These are phyloP conservation scores for Dicrostonyx torquatus DNA, from an alignment of 2,797 vertebrate genomes.

Conservation along the genomic window DNA sequence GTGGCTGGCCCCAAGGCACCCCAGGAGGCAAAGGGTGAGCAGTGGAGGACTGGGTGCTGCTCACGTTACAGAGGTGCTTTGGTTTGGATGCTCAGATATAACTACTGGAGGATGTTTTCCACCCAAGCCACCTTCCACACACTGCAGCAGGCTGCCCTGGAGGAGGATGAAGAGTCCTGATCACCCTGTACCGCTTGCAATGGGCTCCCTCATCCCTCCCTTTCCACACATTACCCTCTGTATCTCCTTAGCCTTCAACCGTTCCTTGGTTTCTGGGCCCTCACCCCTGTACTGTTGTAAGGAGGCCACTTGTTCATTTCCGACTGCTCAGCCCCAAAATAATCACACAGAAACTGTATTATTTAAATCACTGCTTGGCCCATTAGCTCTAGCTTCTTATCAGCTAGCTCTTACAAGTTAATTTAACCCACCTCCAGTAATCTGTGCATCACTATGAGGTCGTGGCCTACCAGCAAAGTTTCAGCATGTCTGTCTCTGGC, in stretches of 20 bases:
- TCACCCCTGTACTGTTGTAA: background rate
- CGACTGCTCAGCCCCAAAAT: too few relatives aligned
- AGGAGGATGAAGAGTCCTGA: rapidly evolving
- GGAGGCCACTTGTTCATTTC: too few relatives aligned
- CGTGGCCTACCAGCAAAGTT: too few relatives aligned
- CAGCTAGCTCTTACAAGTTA: too few relatives aligned
- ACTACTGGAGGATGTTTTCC: background rate
- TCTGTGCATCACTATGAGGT: too few relatives aligned
- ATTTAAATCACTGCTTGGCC: too few relatives aligned
- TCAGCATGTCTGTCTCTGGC: too few relatives aligned
- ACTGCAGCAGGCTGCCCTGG: background rate
- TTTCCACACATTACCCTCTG: too few relatives aligned
- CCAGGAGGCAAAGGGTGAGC: background rate
- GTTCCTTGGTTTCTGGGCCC: background rate
- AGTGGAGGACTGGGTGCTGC: background rate
- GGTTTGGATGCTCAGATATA: rapidly evolving
- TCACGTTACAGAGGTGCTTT: background rate
- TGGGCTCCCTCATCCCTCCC: background rate
- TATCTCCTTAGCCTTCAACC: background rate
- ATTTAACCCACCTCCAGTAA: too few relatives aligned
- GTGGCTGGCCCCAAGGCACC: background rate
- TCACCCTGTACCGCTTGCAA: rapidly evolving
- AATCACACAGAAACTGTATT: too few relatives aligned
- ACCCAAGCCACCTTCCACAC: rapidly evolving
- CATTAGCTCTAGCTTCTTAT: too few relatives aligned